Evolutionary conservation across 2,113 vertebrate species (phyloP).

Genomic region (Lagopus muta): DNA sequence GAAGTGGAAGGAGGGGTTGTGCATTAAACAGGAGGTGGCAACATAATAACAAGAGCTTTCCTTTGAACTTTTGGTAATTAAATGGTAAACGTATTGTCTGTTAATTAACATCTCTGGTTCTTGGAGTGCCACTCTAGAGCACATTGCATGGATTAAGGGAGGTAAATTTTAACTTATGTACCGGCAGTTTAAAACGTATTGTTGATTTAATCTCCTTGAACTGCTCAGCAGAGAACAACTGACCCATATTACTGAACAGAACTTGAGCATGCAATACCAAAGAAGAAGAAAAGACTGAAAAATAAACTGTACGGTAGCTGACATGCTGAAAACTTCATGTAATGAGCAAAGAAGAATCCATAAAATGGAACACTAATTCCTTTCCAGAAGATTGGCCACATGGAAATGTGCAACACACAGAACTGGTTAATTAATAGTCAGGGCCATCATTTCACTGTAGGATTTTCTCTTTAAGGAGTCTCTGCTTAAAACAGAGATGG

Average conservation of each 20-base stretch:
- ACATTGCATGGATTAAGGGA: constrained; percentile 33
- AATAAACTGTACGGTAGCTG: constrained; percentile 14
- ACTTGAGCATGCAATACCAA: not conserved
- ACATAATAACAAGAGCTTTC: not conserved
- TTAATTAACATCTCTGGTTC: constrained; percentile 56
- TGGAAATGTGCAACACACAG: constrained; percentile 44
- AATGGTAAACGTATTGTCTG: not conserved
- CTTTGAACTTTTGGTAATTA: not conserved
- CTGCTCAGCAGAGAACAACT: constrained; percentile 33
- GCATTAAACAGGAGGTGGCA: not conserved
- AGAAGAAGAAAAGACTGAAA: constrained; percentile 34
- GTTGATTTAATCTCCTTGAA: constrained; percentile 65
- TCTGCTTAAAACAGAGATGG: not conserved
- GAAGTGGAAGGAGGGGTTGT: not conserved
- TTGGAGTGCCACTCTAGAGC: not conserved
- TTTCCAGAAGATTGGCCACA: constrained; percentile 68
- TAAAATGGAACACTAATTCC: constrained; percentile 55
- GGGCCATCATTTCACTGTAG: constrained; percentile 29
- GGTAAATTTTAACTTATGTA: constrained; percentile 64
- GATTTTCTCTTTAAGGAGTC: constrained; percentile 35
- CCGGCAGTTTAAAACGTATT: constrained; percentile 13
- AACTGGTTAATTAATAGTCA: constrained; percentile 66
- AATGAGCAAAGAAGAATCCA: constrained; percentile 38
- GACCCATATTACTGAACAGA: constrained; percentile 31
- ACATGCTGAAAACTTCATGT: constrained; percentile 19